Conservation (phyloP, 1,140 invertebrate species). For the Drosophila burlai region DNA sequence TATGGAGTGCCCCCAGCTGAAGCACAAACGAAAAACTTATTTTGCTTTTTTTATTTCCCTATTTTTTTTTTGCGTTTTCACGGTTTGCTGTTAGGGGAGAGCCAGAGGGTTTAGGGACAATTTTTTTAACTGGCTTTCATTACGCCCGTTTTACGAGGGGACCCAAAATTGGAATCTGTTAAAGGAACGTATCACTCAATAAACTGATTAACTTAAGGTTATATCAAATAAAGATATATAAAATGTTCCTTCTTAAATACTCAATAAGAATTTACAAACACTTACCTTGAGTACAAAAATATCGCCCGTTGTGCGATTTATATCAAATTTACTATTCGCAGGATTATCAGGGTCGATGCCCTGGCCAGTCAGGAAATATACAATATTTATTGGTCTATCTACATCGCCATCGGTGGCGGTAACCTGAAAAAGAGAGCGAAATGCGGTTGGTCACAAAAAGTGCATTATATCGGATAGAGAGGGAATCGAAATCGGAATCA, state of each 20-base stretch:
- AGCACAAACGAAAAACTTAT: conserved; percentile 42
- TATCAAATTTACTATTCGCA: conserved; percentile 89
- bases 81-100: conserved; percentile 6
- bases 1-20: conserved; percentile 6
- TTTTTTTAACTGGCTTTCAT: conserved; percentile 66
- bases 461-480: conserved; percentile 28
- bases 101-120: background rate
- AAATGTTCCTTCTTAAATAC: conserved; percentile 3
- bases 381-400: conserved; percentile 89
- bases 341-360: conserved; percentile 89
- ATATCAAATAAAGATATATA: background rate
- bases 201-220: background rate
- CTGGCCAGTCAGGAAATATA: conserved; percentile 90
- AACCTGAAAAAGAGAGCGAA: conserved; percentile 71
- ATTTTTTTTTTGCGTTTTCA: conserved; percentile 18
- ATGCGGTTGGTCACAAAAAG: conserved; percentile 43
- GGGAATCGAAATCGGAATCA: conserved; percentile 13
- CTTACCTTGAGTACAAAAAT: conserved; percentile 88
- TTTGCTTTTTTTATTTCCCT: conserved; percentile 12
- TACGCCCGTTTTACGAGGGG: conserved; percentile 35
- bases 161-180: conserved; percentile 36
- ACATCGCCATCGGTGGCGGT: conserved; percentile 89
- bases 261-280: conserved; percentile 9
- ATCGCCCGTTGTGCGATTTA: conserved; percentile 89
- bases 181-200: background rate